These are phyloP conservation scores for Artemia sinica DNA, from an alignment of 2,888 invertebrate genomes.

Conservation along the genomic window DNA sequence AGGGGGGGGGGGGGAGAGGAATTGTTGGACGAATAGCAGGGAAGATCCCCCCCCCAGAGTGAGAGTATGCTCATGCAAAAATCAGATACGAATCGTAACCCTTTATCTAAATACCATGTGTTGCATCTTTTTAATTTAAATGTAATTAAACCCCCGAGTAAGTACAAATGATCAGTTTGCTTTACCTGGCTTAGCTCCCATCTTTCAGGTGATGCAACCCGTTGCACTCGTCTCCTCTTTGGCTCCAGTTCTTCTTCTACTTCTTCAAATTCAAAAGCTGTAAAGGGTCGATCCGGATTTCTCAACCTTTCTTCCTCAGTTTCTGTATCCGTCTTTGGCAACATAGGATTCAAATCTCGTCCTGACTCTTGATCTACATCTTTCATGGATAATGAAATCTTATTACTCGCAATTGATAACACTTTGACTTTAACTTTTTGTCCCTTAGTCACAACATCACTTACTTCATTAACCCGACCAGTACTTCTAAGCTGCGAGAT, in stretches of 20 bases:
- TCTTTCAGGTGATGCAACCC: conserved; percentile 80
- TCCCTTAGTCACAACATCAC: conserved; percentile 77
- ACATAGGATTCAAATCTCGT: conserved; percentile 76
- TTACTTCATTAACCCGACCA: conserved; percentile 80
- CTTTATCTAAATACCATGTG: background rate
- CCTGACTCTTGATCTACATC: conserved; percentile 93
- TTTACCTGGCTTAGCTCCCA: conserved; percentile 87
- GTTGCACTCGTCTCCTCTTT: conserved; percentile 57
- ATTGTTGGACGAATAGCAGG: too few species aligned
- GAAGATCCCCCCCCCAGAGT: too few species aligned
- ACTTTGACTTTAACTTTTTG: conserved; percentile 80
- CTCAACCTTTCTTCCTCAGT: conserved; percentile 47
- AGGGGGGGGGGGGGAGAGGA: too few species aligned
- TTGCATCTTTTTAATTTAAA: background rate
- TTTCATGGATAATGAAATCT: conserved; percentile 88
- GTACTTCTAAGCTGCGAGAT: conserved; percentile 84
- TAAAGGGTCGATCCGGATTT: conserved; percentile 75
- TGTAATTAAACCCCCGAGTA: too few species aligned
- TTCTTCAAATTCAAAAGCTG: conserved; percentile 57
- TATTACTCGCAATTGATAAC: conserved; percentile 76
- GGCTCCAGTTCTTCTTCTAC: conserved; percentile 35
- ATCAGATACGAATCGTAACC: conserved; percentile 24
- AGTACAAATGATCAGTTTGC: background rate
- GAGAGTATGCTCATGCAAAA: conserved; percentile 23
- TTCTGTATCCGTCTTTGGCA: conserved; percentile 25